Conservation (phyloP, 2,113 vertebrate species). For the Melanerpes formicivorus region DNA sequence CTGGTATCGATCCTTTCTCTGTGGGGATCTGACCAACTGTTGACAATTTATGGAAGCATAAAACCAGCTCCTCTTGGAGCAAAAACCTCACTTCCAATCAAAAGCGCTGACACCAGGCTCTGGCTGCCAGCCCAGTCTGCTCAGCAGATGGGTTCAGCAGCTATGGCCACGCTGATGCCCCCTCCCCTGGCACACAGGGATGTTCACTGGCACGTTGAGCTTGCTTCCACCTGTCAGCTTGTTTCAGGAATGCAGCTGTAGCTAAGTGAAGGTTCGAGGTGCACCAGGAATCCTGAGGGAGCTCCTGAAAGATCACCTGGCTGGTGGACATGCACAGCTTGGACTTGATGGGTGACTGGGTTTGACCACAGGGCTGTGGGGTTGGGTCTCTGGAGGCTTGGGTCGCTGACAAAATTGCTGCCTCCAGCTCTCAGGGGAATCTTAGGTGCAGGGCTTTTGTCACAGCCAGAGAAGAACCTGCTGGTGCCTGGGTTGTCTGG, state of each 20-base stretch:
- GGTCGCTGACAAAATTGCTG: not conserved
- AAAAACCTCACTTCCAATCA: conserved; percentile 23
- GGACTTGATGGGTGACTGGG: not conserved
- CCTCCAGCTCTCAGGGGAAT: not conserved
- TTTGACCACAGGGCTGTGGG: not conserved
- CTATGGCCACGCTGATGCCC: not conserved
- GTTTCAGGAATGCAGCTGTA: not conserved
- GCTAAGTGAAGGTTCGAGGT: not conserved
- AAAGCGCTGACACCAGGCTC: not conserved
- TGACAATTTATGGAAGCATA: conserved; percentile 70
- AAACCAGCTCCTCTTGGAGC: conserved; percentile 25
- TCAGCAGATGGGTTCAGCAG: not conserved
- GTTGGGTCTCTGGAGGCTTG: too few relatives aligned
- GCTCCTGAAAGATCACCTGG: not conserved
- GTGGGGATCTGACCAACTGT: conserved; percentile 65
- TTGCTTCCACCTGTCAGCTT: not conserved
- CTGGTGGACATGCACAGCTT: fast-evolving
- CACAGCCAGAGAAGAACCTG: not conserved
- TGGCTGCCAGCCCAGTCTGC: not conserved
- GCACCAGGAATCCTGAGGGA: not conserved
- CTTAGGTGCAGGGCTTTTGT: not conserved
- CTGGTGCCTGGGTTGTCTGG: too few relatives aligned
- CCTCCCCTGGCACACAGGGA: not conserved
- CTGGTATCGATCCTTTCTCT: conserved; percentile 66
- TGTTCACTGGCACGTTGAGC: not conserved